phyloP scores from a whole-genome alignment of 2,113 vertebrate species.

The Uropsilus gracilis region DNA sequence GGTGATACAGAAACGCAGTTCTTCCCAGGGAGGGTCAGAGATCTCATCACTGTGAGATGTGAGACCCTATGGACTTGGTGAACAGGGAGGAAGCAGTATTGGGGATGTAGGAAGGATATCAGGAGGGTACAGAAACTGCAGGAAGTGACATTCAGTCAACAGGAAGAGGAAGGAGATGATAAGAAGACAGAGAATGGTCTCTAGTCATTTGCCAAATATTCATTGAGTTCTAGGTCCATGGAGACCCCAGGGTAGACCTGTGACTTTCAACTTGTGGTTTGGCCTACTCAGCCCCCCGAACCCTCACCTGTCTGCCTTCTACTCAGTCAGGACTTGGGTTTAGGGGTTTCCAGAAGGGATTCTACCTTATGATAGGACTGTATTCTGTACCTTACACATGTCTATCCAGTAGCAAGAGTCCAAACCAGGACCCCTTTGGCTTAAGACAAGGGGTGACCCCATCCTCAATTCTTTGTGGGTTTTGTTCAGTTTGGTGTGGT shows the following conservation, averaged over 20 bases:
- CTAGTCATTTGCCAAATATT: rapidly evolving
- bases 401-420: rapidly evolving
- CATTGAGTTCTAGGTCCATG: neutral
- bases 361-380: neutral
- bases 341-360: no score
- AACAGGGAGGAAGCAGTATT: neutral
- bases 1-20: neutral
- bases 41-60: no score
- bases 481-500: rapidly evolving
- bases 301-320: rapidly evolving
- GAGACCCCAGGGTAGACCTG: rapidly evolving
- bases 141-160: neutral
- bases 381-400: no score
- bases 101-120: neutral
- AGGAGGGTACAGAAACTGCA: neutral
- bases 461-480: rapidly evolving
- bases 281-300: rapidly evolving
- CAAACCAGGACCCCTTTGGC: neutral
- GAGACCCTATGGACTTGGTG: neutral
- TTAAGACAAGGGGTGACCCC: neutral
- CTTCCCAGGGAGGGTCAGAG: neutral
- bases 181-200: neutral
- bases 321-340: neutral
- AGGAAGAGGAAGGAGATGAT: neutral
- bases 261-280: neutral